Base-by-base conservation (phyloP, 2,797 vertebrate genomes). In the Microctenopoma lineatum region DNA sequence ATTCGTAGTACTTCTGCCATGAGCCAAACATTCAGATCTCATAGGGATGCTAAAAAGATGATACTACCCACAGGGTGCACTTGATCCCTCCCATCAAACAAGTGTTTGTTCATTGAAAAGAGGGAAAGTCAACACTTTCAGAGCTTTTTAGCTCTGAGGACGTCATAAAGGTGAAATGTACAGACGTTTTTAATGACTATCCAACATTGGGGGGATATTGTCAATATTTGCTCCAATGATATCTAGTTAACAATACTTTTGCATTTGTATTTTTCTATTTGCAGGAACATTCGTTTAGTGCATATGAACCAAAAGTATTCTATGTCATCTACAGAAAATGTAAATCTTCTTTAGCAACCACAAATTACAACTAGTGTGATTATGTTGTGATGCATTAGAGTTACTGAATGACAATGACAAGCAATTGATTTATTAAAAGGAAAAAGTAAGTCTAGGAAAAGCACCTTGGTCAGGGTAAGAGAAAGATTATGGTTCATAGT, bases 81-180 rank as follows among this genome's bases (percentile, higher is more conserved):
- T 87, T 87, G 81, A 91, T 89, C 81, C 81, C 66, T 67, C 26
- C 84, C 80, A 83, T 92, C 86, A 91, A 91, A 90, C 71, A 81
- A 87, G 73, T 68, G 75, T 77, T 70, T 84, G 68, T 77, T 88
- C 84, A 82, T 74, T 89, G 86, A 89, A 90, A 81, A 81, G 52
- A 52, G 73, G 77, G 52, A 80, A 87, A 86, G 84, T 90, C 77
- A 84, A 88, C 76, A 65, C 39, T 77, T 85, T 80, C 72, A 77
- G 68, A 83, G 87, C 70, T 77, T 62, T 81, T 63, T 65, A 50
- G 77, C 83, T 84, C 72, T 59, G 38, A 88, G 71, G 81, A 85
- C 77, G 70, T 79, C 58, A 81, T 58, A 68, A 84, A 87, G 87
- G 84, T 88, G 84, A 88, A 74, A 65, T 77, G 84, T 72, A 78